Evolutionary conservation across 2,888 invertebrate genomes (phyloP).

Genomic region (Drosophila multiciliata): DNA sequence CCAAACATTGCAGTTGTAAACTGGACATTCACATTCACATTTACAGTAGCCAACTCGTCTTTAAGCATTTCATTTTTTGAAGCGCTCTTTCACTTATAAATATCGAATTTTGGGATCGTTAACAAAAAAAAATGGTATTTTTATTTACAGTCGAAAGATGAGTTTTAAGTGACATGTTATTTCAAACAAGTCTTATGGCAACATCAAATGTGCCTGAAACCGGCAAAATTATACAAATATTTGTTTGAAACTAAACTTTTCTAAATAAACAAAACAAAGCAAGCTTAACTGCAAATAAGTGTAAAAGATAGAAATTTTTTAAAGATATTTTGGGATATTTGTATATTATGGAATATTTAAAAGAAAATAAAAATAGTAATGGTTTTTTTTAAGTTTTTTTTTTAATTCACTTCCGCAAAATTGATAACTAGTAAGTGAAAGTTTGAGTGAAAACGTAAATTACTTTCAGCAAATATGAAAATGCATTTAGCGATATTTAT

Average conservation of each 20-base stretch:
- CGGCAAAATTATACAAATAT: not conserved
- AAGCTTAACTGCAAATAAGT: not conserved
- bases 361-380: not conserved
- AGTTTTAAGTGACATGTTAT: not conserved
- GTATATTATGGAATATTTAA: too few relatives aligned
- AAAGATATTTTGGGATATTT: not conserved
- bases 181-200: not conserved
- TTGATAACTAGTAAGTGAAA: not conserved
- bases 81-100: constrained; percentile 9
- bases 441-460: not conserved
- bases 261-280: not conserved
- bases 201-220: not conserved
- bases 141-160: not conserved
- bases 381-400: too few relatives aligned
- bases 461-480: not conserved
- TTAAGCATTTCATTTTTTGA: constrained; percentile 34
- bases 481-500: not conserved
- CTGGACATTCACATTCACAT: constrained; percentile 20
- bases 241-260: not conserved
- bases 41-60: constrained; percentile 53
- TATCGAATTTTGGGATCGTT: not conserved
- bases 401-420: not conserved
- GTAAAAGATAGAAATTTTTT: not conserved
- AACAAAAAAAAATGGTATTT: not conserved
- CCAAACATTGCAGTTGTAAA: constrained; percentile 26